Conservation (phyloP, 2,797 vertebrate species). For the Tangara arthus region DNA sequence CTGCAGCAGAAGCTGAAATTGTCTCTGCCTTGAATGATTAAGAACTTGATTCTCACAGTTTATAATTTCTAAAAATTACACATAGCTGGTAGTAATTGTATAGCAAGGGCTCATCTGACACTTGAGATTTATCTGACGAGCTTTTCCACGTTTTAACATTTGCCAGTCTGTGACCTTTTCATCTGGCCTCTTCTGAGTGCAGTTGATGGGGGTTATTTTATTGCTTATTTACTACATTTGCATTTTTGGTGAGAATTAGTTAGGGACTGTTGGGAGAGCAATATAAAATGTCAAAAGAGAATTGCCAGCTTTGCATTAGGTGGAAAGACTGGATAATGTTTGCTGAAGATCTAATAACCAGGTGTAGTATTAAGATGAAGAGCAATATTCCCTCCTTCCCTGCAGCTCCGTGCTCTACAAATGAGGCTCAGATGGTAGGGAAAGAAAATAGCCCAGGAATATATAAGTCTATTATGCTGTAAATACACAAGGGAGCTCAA, state of each 20-base stretch:
- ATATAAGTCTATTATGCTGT: background rate
- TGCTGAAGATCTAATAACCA: background rate
- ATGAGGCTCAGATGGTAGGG: background rate
- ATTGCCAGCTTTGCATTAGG: background rate
- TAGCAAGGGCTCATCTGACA: background rate
- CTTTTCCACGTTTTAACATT: background rate
- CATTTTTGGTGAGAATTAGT: background rate
- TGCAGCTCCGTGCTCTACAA: background rate
- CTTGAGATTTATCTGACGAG: background rate
- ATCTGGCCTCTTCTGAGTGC: background rate
- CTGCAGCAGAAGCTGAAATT: background rate
- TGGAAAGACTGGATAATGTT: background rate
- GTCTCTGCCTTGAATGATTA: background rate
- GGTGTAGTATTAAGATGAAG: background rate
- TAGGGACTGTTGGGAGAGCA: background rate
- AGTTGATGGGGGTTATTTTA: background rate
- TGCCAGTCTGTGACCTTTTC: background rate
- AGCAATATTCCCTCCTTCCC: background rate
- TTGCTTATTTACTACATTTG: background rate
- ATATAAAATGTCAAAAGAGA: background rate
- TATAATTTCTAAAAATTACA: background rate
- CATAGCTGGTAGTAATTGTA: background rate
- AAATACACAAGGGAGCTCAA: slow-evolving; percentile 9
- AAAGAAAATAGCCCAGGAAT: slow-evolving; percentile 1
- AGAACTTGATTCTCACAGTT: background rate